phyloP scores from a whole-genome alignment of 2,797 vertebrate species.

The Clarias laeviceps region DNA sequence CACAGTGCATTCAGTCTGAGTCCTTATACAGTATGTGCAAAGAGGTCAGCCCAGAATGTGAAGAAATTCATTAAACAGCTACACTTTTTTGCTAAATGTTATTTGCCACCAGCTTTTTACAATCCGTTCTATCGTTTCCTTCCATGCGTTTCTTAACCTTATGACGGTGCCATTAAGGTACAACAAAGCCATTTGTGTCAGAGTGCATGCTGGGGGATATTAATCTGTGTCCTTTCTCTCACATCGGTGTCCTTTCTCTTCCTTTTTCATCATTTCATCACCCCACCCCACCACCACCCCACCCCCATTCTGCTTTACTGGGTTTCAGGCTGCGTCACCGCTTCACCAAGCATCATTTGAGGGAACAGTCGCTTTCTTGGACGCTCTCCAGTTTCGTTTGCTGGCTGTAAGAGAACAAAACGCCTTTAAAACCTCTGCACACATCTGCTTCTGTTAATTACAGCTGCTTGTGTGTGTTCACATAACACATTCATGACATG shows the following conservation, averaged over 20 bases:
- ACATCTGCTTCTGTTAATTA: slow-evolving; percentile 43
- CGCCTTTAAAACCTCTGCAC: slow-evolving; percentile 29
- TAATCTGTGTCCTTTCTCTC: neutral
- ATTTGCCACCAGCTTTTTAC: neutral
- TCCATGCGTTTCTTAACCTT: neutral
- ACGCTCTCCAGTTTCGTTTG: slow-evolving; percentile 66
- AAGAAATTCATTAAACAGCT: neutral
- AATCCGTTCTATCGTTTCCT: neutral
- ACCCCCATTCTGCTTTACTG: slow-evolving; percentile 11
- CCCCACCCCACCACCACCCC: slow-evolving; percentile 40
- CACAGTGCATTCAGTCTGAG: slow-evolving; percentile 22
- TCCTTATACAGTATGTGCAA: slow-evolving; percentile 34
- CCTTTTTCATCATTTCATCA: too few species aligned
- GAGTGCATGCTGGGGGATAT: slow-evolving; percentile 1
- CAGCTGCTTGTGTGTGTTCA: neutral
- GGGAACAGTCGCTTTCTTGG: slow-evolving; percentile 64
- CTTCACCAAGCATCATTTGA: slow-evolving; percentile 63
- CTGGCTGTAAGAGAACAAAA: slow-evolving; percentile 62
- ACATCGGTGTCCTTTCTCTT: too few species aligned
- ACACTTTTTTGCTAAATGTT: neutral
- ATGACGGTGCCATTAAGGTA: neutral
- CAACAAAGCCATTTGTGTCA: neutral
- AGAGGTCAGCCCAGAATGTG: neutral
- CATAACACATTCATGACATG: neutral
- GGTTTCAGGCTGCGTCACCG: slow-evolving; percentile 23